A percentile compares a stretch with the other conserved stretches of the same genome.
phyloP scores from a whole-genome alignment of 2,113 vertebrate species.

The Brachyhypopomus gauderio region DNA sequence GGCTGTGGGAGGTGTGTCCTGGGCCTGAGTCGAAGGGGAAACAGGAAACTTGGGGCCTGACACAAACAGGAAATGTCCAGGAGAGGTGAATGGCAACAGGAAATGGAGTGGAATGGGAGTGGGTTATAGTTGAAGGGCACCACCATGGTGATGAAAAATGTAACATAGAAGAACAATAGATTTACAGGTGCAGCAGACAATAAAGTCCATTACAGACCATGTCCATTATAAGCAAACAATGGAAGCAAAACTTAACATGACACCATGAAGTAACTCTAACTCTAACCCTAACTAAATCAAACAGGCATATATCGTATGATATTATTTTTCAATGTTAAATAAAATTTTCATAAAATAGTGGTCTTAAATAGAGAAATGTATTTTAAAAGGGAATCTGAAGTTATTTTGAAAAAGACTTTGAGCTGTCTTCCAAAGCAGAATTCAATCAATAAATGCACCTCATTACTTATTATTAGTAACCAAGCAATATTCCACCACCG shows the following conservation, averaged over 20 bases:
- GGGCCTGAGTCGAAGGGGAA: conserved; percentile 58
- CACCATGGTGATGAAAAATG: conserved; percentile 60
- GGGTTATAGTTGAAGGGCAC: conserved; percentile 68
- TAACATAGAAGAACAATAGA: conserved; percentile 70
- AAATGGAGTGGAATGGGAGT: conserved; percentile 70
- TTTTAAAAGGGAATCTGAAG: too few relatives aligned
- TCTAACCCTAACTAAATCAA: neutral
- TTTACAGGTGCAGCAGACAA: conserved; percentile 72
- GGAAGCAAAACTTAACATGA: conserved; percentile 51
- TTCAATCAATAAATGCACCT: too few relatives aligned
- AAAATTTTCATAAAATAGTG: too few relatives aligned
- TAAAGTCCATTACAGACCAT: conserved; percentile 26
- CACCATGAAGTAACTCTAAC: neutral
- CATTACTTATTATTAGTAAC: too few relatives aligned
- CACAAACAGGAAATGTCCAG: conserved; percentile 79
- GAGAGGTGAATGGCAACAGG: conserved; percentile 73
- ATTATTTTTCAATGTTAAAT: too few relatives aligned
- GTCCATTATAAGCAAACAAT: conserved; percentile 50
- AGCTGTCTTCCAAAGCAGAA: too few relatives aligned
- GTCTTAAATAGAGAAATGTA: too few relatives aligned
- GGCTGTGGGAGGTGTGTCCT: conserved; percentile 54
- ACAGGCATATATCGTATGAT: too few relatives aligned
- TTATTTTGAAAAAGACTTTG: too few relatives aligned
- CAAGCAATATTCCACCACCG: too few relatives aligned
- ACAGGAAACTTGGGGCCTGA: conserved; percentile 70